Base-by-base conservation (phyloP, 2,113 vertebrate species). In the Oceanites oceanicus region DNA sequence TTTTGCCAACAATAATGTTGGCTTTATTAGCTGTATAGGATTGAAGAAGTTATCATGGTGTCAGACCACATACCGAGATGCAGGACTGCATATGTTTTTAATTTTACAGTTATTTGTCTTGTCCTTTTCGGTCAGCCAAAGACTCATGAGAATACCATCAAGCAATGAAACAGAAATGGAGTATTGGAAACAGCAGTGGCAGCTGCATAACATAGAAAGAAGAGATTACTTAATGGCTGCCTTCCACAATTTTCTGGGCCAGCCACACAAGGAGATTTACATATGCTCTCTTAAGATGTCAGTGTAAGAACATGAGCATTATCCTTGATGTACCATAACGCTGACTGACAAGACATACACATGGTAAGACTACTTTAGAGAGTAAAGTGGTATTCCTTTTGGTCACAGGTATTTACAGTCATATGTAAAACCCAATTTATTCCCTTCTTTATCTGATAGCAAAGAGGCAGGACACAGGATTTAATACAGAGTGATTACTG, bases 51-150 rank as follows among this genome's bases (percentile, higher is more conserved):
- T 92, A 49, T 93, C 77, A 40, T 12, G 14, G 75, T 91, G 71
- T 94, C 91, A 96, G 95, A 95, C 92, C 86, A 92, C 89, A 96
- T 79, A 94, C 52, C 27, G 72, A 92, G 84, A 88, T 63, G 22
- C 42, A 88, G 63, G 63, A 86, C 61, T 92, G n/a, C 91, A 78
- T 77, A 36, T 80, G 59, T 77, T 96, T 90, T 83, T 40, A 92
- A 91, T 96, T 95, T 95, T 97, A 75, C 59, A 68, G 92, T 74
- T 87, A 91, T 84, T 91, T 96, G 10, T 78, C 78, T 95, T 91
- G 77, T 94, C 56, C 59, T 85, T 88, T 94, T 71, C 80, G 92
- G 89, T 80, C 91, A 82, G 81, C 63, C 87, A 74, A 77, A 81
- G 26, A 27, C 38, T 89, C 45, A 42, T 53, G 53, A 87, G 77